Evolutionary conservation across 2,113 vertebrate genomes (phyloP).

Genomic region (Leptosomus discolor): DNA sequence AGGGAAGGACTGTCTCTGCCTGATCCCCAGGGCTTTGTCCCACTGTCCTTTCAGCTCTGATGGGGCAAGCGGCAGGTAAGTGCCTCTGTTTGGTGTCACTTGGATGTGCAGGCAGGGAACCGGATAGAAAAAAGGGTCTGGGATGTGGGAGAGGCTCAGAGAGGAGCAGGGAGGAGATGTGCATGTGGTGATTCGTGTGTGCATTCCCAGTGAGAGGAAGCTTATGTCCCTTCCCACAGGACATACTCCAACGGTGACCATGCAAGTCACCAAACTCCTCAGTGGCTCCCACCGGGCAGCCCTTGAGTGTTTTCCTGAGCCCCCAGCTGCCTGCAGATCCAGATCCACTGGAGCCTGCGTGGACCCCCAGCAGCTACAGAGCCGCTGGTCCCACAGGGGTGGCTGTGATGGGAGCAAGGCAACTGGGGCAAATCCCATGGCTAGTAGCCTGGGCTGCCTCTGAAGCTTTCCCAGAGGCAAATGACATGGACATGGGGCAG

Average conservation of each 20-base stretch:
- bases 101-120: accelerated
- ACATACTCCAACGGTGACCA: accelerated
- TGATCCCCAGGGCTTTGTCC: not conserved
- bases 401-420: not conserved
- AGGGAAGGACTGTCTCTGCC: not conserved
- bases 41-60: not conserved
- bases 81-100: not conserved
- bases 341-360: not conserved
- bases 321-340: not conserved
- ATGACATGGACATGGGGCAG: not conserved
- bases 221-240: not conserved
- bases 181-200: not conserved
- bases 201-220: not conserved
- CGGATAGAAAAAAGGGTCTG: not conserved
- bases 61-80: not conserved
- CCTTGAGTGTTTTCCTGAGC: not conserved
- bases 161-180: not conserved
- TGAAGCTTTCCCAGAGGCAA: not conserved
- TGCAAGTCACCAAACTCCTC: not conserved
- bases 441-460: not conserved
- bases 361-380: not conserved
- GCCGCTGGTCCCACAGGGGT: accelerated
- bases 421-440: not conserved
- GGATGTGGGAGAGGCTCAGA: not conserved
- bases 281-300: accelerated